phyloP scores from a whole-genome alignment of 1,140 invertebrate genomes.

The Aricia agestis region DNA sequence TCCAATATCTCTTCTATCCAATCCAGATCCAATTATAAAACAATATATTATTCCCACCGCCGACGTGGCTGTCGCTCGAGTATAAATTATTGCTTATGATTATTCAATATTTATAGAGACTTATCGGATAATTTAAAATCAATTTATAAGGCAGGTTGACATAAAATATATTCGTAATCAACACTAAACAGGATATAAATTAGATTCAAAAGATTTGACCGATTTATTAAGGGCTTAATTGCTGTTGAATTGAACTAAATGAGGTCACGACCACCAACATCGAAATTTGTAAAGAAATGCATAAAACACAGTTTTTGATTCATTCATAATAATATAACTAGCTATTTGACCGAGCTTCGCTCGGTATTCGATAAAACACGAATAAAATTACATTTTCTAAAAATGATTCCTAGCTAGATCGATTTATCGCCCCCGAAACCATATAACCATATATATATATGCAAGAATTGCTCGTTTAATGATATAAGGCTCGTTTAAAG shows the following conservation, averaged over 20 bases:
- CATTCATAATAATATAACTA: no score
- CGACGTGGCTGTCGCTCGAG: background rate
- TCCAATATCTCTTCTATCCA: background rate
- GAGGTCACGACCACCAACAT: background rate
- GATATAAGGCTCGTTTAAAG: no score
- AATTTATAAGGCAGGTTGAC: conserved; percentile 6
- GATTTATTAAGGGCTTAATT: background rate
- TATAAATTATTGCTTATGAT: conserved; percentile 3
- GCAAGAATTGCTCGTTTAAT: no score
- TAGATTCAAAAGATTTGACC: background rate
- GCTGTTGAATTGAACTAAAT: background rate
- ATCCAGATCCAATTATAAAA: conserved; percentile 2
- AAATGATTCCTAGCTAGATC: no score
- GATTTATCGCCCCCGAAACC: no score
- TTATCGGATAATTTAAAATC: conserved; percentile 7
- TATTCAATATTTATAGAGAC: conserved; percentile 13
- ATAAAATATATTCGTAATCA: conserved; percentile 6
- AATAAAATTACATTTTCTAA: no score
- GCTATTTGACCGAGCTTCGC: no score
- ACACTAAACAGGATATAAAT: conserved; percentile 2
- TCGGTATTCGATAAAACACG: no score
- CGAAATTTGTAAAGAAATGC: background rate
- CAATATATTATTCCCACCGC: conserved; percentile 6
- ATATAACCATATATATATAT: no score
- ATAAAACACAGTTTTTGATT: no score